phyloP scores from a whole-genome alignment of 2,888 invertebrate genomes.

The Heliothis peltigera region DNA sequence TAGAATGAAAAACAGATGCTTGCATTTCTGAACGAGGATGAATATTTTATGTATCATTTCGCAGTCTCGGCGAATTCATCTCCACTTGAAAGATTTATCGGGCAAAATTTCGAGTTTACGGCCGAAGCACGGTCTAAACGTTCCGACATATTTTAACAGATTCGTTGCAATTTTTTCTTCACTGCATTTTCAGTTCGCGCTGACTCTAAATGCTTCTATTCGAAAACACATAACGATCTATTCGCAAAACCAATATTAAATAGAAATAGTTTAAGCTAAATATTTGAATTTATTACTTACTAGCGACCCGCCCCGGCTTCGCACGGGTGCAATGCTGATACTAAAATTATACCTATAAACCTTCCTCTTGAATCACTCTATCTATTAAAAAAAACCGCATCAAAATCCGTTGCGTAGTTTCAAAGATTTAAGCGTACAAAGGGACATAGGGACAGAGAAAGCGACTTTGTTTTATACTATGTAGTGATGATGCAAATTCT shows the following conservation, averaged over 20 bases:
- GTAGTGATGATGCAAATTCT: slow-evolving; percentile 30
- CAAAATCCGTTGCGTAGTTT: too few relatives aligned
- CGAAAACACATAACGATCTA: slow-evolving; percentile 36
- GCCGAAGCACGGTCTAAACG: slow-evolving; percentile 74
- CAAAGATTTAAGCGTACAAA: too few relatives aligned
- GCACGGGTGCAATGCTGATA: too few relatives aligned
- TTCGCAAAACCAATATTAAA: slow-evolving; percentile 8
- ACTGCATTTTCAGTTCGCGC: slow-evolving; percentile 62
- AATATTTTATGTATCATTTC: slow-evolving; percentile 89
- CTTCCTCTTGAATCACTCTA: too few relatives aligned
- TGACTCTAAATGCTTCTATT: slow-evolving; percentile 52
- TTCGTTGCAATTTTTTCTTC: slow-evolving; percentile 70
- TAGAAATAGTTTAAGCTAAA: slow-evolving; percentile 20
- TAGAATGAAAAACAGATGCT: slow-evolving; percentile 81
- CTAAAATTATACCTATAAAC: too few relatives aligned
- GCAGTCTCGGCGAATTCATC: slow-evolving; percentile 84
- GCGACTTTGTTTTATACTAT: too few relatives aligned
- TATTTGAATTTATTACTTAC: slow-evolving; percentile 47
- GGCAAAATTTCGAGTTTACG: slow-evolving; percentile 82
- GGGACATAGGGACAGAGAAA: too few relatives aligned
- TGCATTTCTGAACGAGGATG: slow-evolving; percentile 82
- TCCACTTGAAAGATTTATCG: slow-evolving; percentile 86
- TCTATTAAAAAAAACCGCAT: too few relatives aligned
- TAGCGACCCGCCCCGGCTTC: too few relatives aligned
- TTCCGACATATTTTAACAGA: slow-evolving; percentile 70